phyloP scores from a whole-genome alignment of 2,888 invertebrate species.

The Belgica antarctica region DNA sequence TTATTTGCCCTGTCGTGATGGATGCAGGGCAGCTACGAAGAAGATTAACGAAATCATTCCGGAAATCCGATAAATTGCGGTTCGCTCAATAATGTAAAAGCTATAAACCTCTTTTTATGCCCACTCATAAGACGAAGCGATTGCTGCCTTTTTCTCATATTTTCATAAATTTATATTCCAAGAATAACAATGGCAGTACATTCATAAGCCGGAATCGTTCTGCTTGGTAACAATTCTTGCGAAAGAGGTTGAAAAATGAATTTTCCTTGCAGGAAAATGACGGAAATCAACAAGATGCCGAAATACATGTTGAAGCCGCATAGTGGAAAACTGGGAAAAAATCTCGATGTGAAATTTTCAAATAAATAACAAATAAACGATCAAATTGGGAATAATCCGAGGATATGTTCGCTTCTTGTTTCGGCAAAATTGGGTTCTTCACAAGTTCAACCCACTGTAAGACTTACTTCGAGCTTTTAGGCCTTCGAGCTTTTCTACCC shows the following conservation, averaged over 20 bases:
- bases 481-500: neutral
- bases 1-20: neutral
- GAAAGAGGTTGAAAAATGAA: too few relatives aligned
- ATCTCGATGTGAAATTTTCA: constrained; percentile 28
- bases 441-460: neutral
- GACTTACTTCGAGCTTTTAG: neutral
- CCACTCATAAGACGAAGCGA: too few relatives aligned
- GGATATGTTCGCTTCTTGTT: constrained; percentile 14
- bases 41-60: neutral
- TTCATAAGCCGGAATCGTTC: neutral
- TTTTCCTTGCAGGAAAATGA: too few relatives aligned
- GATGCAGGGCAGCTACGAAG: neutral
- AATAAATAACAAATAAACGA: constrained; percentile 44
- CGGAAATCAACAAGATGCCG: neutral
- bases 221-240: too few relatives aligned
- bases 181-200: too few relatives aligned
- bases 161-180: too few relatives aligned
- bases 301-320: neutral
- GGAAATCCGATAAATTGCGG: constrained; percentile 33
- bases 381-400: constrained; percentile 43
- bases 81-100: constrained; percentile 21
- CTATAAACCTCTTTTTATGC: too few relatives aligned
- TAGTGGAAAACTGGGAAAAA: too few relatives aligned
- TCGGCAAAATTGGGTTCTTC: neutral
- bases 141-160: too few relatives aligned